A percentile compares a stretch with the other conserved stretches of the same genome.
phyloP scores from a whole-genome alignment of 2,113 vertebrate genomes.

The Rhadina sibilatrix region DNA sequence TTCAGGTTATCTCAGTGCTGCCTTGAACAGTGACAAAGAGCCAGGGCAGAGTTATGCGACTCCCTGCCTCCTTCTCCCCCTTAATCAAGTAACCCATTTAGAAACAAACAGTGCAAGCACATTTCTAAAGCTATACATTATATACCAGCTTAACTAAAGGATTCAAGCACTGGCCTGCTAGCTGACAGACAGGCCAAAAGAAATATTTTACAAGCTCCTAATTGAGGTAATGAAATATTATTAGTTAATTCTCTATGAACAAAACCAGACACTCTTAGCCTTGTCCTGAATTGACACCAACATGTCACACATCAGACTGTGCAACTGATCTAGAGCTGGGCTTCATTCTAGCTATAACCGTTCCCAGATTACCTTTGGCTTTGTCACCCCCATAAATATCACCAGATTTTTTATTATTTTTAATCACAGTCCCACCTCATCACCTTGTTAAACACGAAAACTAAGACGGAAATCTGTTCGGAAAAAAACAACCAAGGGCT shows the following conservation, averaged over 20 bases:
- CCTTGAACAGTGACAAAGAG: neutral
- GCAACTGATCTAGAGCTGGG: neutral
- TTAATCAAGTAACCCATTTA: neutral
- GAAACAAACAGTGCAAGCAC: neutral
- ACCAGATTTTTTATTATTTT: neutral
- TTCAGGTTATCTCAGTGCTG: neutral
- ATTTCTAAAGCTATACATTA: neutral
- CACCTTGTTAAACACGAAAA: slow-evolving; percentile 7
- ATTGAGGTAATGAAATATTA: slow-evolving; percentile 22
- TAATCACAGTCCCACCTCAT: neutral
- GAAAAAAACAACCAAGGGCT: neutral
- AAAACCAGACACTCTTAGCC: neutral
- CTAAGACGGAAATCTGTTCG: neutral
- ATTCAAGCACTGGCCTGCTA: neutral
- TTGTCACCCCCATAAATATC: neutral
- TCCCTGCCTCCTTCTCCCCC: neutral
- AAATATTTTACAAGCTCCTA: neutral
- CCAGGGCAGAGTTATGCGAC: neutral
- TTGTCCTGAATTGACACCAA: neutral
- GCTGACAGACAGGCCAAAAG: neutral
- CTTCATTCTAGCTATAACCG: neutral
- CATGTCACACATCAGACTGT: neutral
- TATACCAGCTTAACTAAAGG: neutral
- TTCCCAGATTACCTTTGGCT: neutral
- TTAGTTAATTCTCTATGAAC: neutral